phyloP scores from a whole-genome alignment of 2,888 invertebrate genomes.

The Onthophagus sagittarius region DNA sequence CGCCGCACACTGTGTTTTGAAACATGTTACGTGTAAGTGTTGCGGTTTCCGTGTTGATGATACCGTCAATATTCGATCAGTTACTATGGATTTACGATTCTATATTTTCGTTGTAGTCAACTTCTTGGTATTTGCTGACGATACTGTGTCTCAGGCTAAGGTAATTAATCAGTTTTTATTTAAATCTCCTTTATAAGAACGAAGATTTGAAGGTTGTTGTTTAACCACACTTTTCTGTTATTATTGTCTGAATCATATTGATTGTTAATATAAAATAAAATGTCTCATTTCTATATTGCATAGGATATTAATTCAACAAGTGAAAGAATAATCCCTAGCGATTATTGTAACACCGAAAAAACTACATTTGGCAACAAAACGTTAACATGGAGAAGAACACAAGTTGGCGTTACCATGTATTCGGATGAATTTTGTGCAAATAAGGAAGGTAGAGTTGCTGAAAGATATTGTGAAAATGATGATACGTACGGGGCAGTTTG shows the following conservation, averaged over 20 bases:
- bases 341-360: neutral
- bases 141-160: neutral
- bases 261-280: no score
- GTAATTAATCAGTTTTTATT: no score
- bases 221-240: no score
- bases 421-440: constrained; percentile 19
- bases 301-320: neutral
- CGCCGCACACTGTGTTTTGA: neutral
- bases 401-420: constrained; percentile 1
- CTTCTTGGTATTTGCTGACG: neutral
- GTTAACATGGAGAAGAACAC: constrained; percentile 16
- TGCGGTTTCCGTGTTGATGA: neutral
- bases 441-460: constrained; percentile 1
- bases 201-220: no score
- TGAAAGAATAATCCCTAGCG: neutral
- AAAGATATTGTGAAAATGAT: constrained; percentile 15
- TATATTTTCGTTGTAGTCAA: neutral
- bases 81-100: neutral
- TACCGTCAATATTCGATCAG: neutral
- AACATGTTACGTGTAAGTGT: neutral
- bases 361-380: neutral
- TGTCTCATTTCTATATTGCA: no score
- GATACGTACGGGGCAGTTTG: constrained; percentile 12
- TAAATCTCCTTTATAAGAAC: no score
- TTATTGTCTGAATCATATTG: no score